phyloP scores from a whole-genome alignment of 2,113 vertebrate species.

The Osmerus mordax region DNA sequence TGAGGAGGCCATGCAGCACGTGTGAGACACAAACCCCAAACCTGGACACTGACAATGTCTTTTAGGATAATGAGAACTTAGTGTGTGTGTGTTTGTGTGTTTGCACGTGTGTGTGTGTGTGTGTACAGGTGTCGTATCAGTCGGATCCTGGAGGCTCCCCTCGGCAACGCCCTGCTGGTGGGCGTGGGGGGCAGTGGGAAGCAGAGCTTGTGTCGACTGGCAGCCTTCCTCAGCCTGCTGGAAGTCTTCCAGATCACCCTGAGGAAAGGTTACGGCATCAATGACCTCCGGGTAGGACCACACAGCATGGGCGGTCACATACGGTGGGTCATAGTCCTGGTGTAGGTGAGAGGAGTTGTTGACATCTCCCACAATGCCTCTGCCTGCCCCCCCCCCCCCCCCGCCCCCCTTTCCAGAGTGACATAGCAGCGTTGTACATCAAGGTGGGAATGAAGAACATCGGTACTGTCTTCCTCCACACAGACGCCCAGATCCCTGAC shows the following conservation, averaged over 20 bases:
- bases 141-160: conserved; percentile 74
- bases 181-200: conserved; percentile 75
- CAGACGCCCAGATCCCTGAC: conserved; percentile 69
- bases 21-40: conserved; percentile 42
- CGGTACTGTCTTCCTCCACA: conserved; percentile 69
- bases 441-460: conserved; percentile 75
- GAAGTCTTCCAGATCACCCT: conserved; percentile 77
- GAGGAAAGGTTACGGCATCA: conserved; percentile 74
- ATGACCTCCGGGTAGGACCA: conserved; percentile 68
- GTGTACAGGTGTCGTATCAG: conserved; percentile 70
- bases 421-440: conserved; percentile 76
- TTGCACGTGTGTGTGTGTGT: not conserved
- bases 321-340: not conserved
- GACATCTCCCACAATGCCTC: not conserved
- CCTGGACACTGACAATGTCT: not conserved
- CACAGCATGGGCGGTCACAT: not conserved
- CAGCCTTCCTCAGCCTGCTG: conserved; percentile 70
- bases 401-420: conserved; percentile 56
- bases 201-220: conserved; percentile 71
- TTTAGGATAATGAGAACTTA: not conserved
- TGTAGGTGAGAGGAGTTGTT: not conserved
- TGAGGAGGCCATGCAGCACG: conserved; percentile 70
- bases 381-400: not conserved
- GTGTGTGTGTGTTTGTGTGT: not conserved
- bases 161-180: conserved; percentile 72